A percentile compares a stretch with the other conserved stretches of the same genome.
phyloP scores from a whole-genome alignment of 2,797 vertebrate species.

The Poecilia velifera region DNA sequence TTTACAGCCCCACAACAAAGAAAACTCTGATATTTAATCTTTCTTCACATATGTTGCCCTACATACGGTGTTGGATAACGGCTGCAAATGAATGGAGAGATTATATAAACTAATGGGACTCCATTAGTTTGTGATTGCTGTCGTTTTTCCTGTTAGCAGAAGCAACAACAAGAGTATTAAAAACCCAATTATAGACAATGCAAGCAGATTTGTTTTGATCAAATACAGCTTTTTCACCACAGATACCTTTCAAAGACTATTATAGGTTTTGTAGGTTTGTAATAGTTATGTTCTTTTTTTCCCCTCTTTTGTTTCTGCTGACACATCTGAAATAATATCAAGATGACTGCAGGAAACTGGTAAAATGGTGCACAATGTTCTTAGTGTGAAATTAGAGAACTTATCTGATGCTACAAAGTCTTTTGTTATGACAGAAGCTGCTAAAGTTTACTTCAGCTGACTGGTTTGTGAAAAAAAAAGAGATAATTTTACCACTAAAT shows the following conservation, averaged over 20 bases:
- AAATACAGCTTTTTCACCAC: neutral
- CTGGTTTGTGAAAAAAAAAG: neutral
- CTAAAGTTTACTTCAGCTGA: neutral
- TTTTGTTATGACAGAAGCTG: slow-evolving; percentile 10
- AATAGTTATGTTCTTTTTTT: neutral
- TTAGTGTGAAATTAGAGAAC: slow-evolving; percentile 15
- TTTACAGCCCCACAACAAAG: slow-evolving; percentile 12
- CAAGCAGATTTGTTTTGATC: neutral
- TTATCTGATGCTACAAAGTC: slow-evolving; percentile 35
- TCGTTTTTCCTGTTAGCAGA: slow-evolving; percentile 7
- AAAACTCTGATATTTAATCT: slow-evolving; percentile 5
- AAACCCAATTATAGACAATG: neutral
- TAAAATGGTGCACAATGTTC: slow-evolving; percentile 11
- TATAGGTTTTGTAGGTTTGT: neutral
- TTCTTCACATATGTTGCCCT: neutral
- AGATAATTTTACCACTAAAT: neutral
- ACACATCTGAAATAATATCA: slow-evolving; percentile 23
- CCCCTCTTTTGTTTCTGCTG: neutral
- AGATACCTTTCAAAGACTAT: neutral
- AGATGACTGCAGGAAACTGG: slow-evolving; percentile 16
- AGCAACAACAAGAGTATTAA: neutral
- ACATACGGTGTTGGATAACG: slow-evolving; percentile 12
- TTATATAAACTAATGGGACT: slow-evolving; percentile 1
- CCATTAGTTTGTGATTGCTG: neutral
- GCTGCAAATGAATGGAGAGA: neutral